These are phyloP conservation scores for Lasioglossum baleicum DNA, from an alignment of 1,140 invertebrate genomes.

Conservation along the genomic window DNA sequence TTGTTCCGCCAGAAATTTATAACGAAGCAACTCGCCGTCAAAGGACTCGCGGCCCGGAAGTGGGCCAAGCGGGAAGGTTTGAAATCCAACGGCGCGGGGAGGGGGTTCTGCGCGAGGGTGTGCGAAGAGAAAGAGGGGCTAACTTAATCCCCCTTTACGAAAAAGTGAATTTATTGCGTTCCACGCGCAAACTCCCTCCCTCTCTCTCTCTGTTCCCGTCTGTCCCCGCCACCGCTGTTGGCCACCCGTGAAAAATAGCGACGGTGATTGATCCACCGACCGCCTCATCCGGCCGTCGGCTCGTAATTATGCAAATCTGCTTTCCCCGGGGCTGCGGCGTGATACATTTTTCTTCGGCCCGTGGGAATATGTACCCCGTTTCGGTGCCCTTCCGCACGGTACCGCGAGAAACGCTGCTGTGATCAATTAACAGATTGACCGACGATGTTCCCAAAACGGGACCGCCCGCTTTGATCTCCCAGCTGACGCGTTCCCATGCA, in stretches of 20 bases:
- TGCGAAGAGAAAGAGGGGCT: not conserved
- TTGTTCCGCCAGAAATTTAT: not conserved
- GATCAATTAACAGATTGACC: slow-evolving; percentile 4
- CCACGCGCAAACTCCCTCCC: slow-evolving; percentile 36
- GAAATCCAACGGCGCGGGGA: not conserved
- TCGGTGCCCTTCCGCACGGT: not conserved
- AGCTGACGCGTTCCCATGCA: too few relatives aligned
- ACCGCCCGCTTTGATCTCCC: too few relatives aligned
- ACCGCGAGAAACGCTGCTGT: too few relatives aligned
- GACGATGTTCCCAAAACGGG: not conserved
- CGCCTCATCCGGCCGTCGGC: slow-evolving; percentile 47
- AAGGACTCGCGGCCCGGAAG: not conserved
- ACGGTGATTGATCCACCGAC: slow-evolving; percentile 65
- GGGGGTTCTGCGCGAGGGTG: not conserved
- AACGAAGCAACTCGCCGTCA: not conserved
- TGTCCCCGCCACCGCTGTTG: slow-evolving; percentile 31
- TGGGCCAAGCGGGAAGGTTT: not conserved
- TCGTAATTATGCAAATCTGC: slow-evolving; percentile 69
- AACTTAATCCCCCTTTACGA: not conserved
- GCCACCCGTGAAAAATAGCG: slow-evolving; percentile 59
- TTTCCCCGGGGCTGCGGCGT: slow-evolving; percentile 30
- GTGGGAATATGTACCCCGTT: slow-evolving; percentile 17
- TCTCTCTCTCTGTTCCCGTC: not conserved
- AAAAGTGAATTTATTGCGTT: slow-evolving; percentile 38
- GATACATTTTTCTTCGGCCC: slow-evolving; percentile 41